Conservation (phyloP, 2,113 vertebrate genomes). For the Montifringilla adamsi region DNA sequence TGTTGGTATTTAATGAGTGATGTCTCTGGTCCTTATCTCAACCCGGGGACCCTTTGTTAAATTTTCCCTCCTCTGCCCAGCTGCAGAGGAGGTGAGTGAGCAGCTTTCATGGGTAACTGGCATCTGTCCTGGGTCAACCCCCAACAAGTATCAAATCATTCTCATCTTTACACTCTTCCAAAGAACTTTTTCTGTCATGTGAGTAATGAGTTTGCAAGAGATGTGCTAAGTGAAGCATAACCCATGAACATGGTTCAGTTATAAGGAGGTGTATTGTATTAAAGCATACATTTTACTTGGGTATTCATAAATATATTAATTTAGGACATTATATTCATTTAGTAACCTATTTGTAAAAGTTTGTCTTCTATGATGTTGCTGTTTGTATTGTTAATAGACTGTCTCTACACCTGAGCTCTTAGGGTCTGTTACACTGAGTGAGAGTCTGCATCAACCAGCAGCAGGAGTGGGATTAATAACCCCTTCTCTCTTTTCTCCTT, state of each 20-base stretch:
- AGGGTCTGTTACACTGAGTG: not conserved
- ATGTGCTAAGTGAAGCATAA: not conserved
- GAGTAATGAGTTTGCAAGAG: not conserved
- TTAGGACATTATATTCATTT: not conserved
- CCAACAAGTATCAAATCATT: not conserved
- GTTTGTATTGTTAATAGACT: not conserved
- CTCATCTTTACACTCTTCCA: not conserved
- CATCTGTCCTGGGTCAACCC: not conserved
- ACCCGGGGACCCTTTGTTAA: not conserved
- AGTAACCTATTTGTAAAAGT: not conserved
- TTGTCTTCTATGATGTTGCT: not conserved
- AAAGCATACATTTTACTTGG: not conserved
- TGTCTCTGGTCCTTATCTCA: not conserved
- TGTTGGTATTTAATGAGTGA: not conserved
- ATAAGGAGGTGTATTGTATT: not conserved
- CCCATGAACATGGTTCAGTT: not conserved
- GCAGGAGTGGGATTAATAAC: not conserved
- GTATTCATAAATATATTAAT: not conserved
- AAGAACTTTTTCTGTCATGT: not conserved
- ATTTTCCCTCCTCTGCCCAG: not conserved
- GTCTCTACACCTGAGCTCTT: not conserved
- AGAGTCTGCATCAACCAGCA: not conserved
- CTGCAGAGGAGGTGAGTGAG: not conserved
- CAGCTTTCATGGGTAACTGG: not conserved
- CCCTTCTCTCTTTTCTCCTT: not conserved